Base-by-base conservation (phyloP, 2,888 invertebrate species). In the Brachylomia viminalis region DNA sequence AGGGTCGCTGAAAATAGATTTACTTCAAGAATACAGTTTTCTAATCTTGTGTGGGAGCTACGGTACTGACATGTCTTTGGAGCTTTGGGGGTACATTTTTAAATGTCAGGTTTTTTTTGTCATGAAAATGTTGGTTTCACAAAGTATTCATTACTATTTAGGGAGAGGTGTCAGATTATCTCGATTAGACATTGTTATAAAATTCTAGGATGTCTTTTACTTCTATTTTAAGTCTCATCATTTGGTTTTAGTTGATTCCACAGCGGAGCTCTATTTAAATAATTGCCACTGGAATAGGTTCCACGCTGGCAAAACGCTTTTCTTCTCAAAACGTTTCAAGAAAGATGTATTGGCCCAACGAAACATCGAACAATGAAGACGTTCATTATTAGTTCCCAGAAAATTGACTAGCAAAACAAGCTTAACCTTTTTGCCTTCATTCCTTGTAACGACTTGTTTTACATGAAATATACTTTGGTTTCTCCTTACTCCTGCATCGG, bases 381-480 rank as follows among this genome's bases (percentile, higher is more conserved):
- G 27, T 47, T 69, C 27, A 49, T 68, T 61, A 61, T 61, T 64
- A 64, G 64, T 74, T 61, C 17, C 49, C 13, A 59, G 61, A 56
- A 75, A 30, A 80, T 72, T 61, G 27, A 33, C 23, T 27, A 45
- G 13, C 49, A 38, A 61, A 58, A 69, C 75, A 54, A 69, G 62
- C 47, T 49, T 67, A 30, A 71, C 42, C 45, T 64, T 45, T 30
- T 47, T 20, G 38, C 20, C 61, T 59, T 66, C 69, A 75, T 79
- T n/a, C 13, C 23, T 27, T 70, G 27, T 52, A 67, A 75, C 71
- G 62, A 69, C 68, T 84, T 80, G 52, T 70, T 84, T 58, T 23
- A 62, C 54, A 49, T 66, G 69, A 69, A 71, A 49, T 45, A 52
- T n/a, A 58, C 61, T 70, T 72, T 80, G 71, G 69, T 75, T 49